These are phyloP conservation scores for Himalopsyche anomala DNA, from an alignment of 2,888 invertebrate genomes.

Conservation along the genomic window DNA sequence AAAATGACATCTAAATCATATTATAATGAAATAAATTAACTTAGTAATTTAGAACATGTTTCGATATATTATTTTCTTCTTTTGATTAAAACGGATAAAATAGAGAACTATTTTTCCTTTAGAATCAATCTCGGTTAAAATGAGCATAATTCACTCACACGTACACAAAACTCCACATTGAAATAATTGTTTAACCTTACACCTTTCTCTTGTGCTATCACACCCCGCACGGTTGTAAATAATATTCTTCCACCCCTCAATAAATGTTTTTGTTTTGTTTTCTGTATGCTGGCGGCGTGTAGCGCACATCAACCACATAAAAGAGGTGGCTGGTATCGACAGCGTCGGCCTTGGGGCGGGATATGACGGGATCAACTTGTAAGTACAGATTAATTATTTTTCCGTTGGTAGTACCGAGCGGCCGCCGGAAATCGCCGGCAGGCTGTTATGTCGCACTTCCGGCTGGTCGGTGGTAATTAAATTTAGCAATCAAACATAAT, in stretches of 20 bases:
- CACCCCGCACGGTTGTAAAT: not conserved
- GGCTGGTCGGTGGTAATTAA: too few relatives aligned
- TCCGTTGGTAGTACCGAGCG: not conserved
- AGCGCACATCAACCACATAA: conserved; percentile 88
- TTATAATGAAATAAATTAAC: too few relatives aligned
- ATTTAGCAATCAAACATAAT: too few relatives aligned
- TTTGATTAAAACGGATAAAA: too few relatives aligned
- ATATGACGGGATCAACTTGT: conserved; percentile 88
- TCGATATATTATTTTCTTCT: too few relatives aligned
- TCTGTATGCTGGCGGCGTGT: conserved; percentile 61
- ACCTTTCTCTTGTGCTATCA: not conserved
- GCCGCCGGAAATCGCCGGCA: not conserved
- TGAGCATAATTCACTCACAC: too few relatives aligned
- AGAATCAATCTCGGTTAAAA: too few relatives aligned
- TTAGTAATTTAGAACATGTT: too few relatives aligned
- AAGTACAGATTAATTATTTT: conserved; percentile 71
- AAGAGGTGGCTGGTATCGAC: conserved; percentile 84
- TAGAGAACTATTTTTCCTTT: too few relatives aligned
- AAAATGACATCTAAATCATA: too few relatives aligned
- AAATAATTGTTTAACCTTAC: not conserved
- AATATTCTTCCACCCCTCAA: not conserved
- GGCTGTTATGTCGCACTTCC: not conserved
- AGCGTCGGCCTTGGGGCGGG: conserved; percentile 86
- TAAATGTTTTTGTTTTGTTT: conserved; percentile 46
- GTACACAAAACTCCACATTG: too few relatives aligned